A percentile compares a stretch with the other conserved stretches of the same genome.
Evolutionary conservation across 2,113 vertebrate genomes (phyloP).

Genomic region (Pycnonotus jocosus): DNA sequence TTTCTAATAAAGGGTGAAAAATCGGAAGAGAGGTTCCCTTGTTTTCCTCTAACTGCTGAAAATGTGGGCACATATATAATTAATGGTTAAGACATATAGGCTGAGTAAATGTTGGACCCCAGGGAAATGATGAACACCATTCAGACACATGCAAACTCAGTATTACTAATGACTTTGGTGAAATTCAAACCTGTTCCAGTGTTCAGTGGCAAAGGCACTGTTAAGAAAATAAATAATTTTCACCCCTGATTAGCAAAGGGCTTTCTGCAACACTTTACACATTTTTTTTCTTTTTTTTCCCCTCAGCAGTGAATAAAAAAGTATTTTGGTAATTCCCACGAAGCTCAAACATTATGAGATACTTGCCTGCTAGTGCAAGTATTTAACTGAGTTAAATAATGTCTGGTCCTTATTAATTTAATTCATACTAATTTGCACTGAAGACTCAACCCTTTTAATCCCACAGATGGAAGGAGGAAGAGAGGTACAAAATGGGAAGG

Average conservation of each 20-base stretch:
- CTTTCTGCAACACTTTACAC: background rate
- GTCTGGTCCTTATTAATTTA: background rate
- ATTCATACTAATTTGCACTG: background rate
- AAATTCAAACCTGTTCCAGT: background rate
- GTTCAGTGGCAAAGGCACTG: background rate
- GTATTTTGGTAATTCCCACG: background rate
- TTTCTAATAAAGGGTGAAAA: background rate
- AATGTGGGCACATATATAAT: background rate
- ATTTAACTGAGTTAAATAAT: background rate
- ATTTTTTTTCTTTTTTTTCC: background rate
- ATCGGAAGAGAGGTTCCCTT: background rate
- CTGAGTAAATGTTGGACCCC: background rate
- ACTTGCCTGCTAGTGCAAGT: background rate
- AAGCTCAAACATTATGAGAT: background rate
- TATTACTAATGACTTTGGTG: background rate
- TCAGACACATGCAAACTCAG: background rate
- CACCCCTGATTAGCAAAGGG: background rate
- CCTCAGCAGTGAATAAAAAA: background rate
- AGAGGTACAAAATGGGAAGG: background rate
- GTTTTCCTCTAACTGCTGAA: background rate
- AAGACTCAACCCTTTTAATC: background rate
- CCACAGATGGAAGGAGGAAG: background rate
- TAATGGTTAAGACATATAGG: background rate
- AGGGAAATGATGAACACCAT: background rate
- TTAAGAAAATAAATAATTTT: background rate